These are phyloP conservation scores for Drosophila meridiana DNA, from an alignment of 2,888 invertebrate species.

Conservation along the genomic window DNA sequence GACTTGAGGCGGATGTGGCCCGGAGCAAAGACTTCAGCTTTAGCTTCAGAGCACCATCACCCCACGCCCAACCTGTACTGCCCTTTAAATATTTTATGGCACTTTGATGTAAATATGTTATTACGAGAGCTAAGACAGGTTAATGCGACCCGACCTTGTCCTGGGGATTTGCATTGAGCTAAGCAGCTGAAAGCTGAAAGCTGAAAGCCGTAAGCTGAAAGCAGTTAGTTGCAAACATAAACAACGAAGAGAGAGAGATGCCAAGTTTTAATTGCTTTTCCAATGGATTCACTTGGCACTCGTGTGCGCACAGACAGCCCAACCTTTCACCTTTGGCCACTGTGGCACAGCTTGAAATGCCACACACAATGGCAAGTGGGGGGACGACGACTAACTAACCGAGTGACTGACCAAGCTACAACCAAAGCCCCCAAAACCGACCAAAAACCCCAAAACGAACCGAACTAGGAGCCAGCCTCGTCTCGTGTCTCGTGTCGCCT, in stretches of 20 bases:
- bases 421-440: constrained; percentile 24
- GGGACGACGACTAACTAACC: constrained; percentile 21
- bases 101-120: constrained; percentile 33
- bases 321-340: constrained; percentile 25
- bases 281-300: constrained; percentile 24
- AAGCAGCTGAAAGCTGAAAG: constrained; percentile 8
- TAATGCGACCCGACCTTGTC: constrained; percentile 34
- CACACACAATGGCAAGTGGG: constrained; percentile 16
- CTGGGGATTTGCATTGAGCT: constrained; percentile 8
- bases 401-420: constrained; percentile 15
- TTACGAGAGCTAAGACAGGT: constrained; percentile 24
- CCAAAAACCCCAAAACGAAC: constrained; percentile 38
- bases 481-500: neutral
- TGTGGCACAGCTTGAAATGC: constrained; percentile 17
- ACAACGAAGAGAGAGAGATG: constrained; percentile 6
- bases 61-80: neutral
- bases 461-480: constrained; percentile 10
- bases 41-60: no score
- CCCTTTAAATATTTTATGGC: constrained; percentile 52
- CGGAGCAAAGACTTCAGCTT: neutral
- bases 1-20: constrained; percentile 39
- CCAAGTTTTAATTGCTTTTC: constrained; percentile 45
- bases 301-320: neutral
- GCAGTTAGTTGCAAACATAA: constrained; percentile 9
- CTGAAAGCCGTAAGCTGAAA: constrained; percentile 2